Evolutionary conservation across 2,888 invertebrate genomes (phyloP).

Genomic region (Chrysodeixis includens): DNA sequence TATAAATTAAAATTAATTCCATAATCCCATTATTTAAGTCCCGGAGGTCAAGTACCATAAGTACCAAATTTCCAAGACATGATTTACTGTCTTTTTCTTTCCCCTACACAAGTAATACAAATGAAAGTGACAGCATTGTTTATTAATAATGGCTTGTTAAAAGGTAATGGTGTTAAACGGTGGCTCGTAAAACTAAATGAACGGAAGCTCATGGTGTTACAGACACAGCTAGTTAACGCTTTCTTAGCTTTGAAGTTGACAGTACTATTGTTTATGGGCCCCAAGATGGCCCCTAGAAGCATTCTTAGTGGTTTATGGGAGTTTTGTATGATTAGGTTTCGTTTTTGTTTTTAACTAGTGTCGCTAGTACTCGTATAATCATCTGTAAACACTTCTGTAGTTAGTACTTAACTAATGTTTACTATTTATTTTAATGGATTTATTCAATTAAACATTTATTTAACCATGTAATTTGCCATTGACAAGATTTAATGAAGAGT

Average conservation of each 20-base stretch:
- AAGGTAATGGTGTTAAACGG: conserved; percentile 30
- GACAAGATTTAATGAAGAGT: background rate
- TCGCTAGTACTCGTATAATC: background rate
- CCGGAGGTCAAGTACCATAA: background rate
- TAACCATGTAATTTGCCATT: background rate
- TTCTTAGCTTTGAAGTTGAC: conserved; percentile 35
- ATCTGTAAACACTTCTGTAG: background rate
- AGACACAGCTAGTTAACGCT: conserved; percentile 50
- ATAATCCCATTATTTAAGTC: no score
- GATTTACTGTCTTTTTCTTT: background rate
- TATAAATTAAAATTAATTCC: no score
- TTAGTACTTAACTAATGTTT: background rate
- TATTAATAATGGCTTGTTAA: conserved; percentile 25
- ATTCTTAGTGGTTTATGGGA: background rate
- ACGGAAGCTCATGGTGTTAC: conserved; percentile 47
- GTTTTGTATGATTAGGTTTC: background rate
- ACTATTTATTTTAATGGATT: background rate
- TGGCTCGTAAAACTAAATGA: conserved; percentile 42
- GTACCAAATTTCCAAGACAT: background rate
- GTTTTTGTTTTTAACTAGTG: background rate
- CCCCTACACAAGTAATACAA: background rate
- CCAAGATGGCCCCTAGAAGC: conserved; percentile 22
- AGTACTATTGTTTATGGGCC: conserved; percentile 9
- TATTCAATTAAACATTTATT: background rate
- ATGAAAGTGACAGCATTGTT: conserved; percentile 28